Evolutionary conservation across 2,888 invertebrate genomes (phyloP), one percentile per base, ranked within the genome.

Genomic region (Mesorhabditis spiculigera): DNA sequence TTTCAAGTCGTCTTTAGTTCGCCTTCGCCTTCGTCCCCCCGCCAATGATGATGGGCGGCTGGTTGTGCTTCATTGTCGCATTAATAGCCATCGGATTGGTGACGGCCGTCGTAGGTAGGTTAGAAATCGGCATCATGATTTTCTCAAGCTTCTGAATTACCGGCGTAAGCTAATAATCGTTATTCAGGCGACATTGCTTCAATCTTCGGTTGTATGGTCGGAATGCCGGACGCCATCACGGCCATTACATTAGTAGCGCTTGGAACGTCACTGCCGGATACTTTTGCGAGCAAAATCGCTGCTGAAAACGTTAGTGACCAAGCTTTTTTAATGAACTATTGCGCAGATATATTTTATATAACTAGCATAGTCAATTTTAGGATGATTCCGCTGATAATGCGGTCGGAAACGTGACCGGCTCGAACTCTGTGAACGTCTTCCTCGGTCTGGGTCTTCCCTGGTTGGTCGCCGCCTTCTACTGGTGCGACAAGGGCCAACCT

Each of bases 371-470:
- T 10, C 1, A 50, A 44, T 69, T 82, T 16, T 86, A 87, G 82
- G 90, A 90, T 79, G 88, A 88, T 73, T 86, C 87, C 67, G 90
- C 90, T 2, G 90, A 90, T 82, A 90, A 89, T 78, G 90, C 90
- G 3, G 87, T 90, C 44, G 90, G 90, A 41, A 90, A 90, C 79
- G 88, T 90, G n/a, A 90, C 90, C 44, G 90, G 90, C 63, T 89
- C 89, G 77, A 90, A 90, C 80, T 89, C 90, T 5, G 90, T 90
- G 43, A 90, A 90, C 81, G 90, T 90, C 6, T 90, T 90, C 83
- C 87, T 90, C 58, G 90, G 90, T 61, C 87, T 90, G 10, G 80
- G 90, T 8, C 84, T 90, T 65, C 90, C 90, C 0, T 90, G 90
- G 90, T 78, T 90, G 42, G 87, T 90, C 44, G 90, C 90, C 43